These are phyloP conservation scores for Lacerta bilineata DNA, from an alignment of 2,797 vertebrate species.

Conservation along the genomic window DNA sequence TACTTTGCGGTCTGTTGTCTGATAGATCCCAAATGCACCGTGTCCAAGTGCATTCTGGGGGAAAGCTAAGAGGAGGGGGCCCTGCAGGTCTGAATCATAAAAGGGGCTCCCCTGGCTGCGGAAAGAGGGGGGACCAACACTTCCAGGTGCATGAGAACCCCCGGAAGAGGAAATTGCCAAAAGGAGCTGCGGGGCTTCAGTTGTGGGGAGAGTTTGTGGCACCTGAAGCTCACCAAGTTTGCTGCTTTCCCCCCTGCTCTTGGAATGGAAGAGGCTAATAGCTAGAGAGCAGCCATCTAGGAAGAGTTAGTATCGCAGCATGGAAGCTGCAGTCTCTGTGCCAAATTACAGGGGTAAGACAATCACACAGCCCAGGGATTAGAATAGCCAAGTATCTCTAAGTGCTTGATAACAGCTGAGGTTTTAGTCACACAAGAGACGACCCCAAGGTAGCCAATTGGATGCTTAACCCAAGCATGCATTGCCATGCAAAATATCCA, in stretches of 20 bases:
- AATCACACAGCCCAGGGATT: slow-evolving; percentile 34
- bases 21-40: slow-evolving; percentile 2
- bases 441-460: slow-evolving; percentile 27
- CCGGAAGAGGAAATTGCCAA: background rate
- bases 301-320: slow-evolving; percentile 26
- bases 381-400: slow-evolving; percentile 30
- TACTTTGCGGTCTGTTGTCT: slow-evolving; percentile 17
- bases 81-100: background rate
- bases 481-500: slow-evolving; percentile 22
- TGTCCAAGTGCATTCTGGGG: background rate
- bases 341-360: slow-evolving; percentile 47
- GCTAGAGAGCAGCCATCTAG: background rate
- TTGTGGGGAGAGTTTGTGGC: background rate
- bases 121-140: too few relatives aligned
- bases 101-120: background rate
- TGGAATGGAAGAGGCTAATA: slow-evolving; percentile 37
- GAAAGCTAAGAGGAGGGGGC: background rate
- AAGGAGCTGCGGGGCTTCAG: background rate
- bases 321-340: slow-evolving; percentile 26
- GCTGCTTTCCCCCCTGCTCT: background rate
- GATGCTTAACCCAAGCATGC: slow-evolving; percentile 19
- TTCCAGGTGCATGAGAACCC: too few relatives aligned
- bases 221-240: background rate
- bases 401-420: slow-evolving; percentile 37
- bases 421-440: slow-evolving; percentile 22